Percentiles rank a stretch among this genome's conserved stretches.
Evolutionary conservation across 2,797 vertebrate genomes (phyloP).

Genomic region (Oreochromis mossambicus): DNA sequence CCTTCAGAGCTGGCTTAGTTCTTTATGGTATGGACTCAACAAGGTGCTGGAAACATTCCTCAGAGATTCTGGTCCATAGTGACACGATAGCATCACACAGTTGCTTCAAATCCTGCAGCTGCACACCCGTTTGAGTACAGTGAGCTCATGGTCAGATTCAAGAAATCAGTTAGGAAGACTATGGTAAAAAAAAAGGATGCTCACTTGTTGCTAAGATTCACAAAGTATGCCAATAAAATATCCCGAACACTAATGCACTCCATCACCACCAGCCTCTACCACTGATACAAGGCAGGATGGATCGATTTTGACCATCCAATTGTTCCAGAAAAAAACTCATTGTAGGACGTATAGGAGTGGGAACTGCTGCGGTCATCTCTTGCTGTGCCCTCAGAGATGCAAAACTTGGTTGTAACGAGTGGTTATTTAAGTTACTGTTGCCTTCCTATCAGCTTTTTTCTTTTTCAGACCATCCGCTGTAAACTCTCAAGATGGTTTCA

Average conservation of each 20-base stretch:
- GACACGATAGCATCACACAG: accelerated
- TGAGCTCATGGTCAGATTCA: accelerated
- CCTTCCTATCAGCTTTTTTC: not conserved
- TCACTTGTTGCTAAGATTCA: not conserved
- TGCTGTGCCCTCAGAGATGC: accelerated
- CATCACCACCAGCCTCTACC: not conserved
- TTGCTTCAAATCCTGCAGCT: not conserved
- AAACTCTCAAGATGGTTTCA: not conserved
- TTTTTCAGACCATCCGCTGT: not conserved
- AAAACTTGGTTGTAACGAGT: not conserved
- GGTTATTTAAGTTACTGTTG: not conserved
- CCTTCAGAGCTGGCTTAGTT: not conserved
- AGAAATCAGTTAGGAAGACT: not conserved
- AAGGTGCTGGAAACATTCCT: not conserved
- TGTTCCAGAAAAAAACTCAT: not conserved
- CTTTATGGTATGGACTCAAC: not conserved
- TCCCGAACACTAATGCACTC: not conserved
- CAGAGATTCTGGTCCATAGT: not conserved
- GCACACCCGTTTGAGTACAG: not conserved
- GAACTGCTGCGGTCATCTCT: not conserved
- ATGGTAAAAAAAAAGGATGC: not conserved
- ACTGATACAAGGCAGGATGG: constrained; percentile 15
- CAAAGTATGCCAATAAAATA: not conserved
- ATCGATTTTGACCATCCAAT: not conserved
- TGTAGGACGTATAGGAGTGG: not conserved